These are phyloP conservation scores for Crotalus adamanteus DNA, from an alignment of 2,797 vertebrate genomes.

Conservation along the genomic window DNA sequence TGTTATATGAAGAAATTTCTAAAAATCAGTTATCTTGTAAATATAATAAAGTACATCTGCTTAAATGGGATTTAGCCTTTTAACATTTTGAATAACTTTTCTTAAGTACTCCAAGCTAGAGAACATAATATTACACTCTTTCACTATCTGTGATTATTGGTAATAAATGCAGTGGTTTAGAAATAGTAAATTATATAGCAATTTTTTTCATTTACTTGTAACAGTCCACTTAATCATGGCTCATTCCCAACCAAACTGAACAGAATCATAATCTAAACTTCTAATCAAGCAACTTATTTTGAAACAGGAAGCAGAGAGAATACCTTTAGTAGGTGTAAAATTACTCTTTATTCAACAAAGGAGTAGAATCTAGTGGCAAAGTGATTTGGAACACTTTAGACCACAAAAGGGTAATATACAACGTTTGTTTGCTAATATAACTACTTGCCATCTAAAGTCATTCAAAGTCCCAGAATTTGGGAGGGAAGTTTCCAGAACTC, in stretches of 20 bases:
- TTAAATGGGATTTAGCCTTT: not conserved
- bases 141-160: not conserved
- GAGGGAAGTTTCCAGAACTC: not conserved
- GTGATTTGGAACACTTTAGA: not conserved
- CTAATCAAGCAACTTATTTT: not conserved
- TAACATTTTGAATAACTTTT: not conserved
- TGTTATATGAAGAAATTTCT: not conserved
- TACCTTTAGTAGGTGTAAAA: not conserved
- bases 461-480: not conserved
- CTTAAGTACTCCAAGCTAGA: not conserved
- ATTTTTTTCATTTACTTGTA: not conserved
- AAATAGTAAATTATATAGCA: not conserved
- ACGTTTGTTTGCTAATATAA: not conserved
- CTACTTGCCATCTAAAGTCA: not conserved
- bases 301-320: not conserved
- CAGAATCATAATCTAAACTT: not conserved
- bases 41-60: not conserved
- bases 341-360: not conserved
- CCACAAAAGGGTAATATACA: not conserved
- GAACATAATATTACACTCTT: not conserved
- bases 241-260: not conserved
- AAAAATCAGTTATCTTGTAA: not conserved
- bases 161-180: not conserved
- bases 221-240: not conserved
- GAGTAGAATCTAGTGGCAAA: not conserved